Conservation (phyloP, 2,888 invertebrate genomes). For the Branchinecta sandiegonensis region DNA sequence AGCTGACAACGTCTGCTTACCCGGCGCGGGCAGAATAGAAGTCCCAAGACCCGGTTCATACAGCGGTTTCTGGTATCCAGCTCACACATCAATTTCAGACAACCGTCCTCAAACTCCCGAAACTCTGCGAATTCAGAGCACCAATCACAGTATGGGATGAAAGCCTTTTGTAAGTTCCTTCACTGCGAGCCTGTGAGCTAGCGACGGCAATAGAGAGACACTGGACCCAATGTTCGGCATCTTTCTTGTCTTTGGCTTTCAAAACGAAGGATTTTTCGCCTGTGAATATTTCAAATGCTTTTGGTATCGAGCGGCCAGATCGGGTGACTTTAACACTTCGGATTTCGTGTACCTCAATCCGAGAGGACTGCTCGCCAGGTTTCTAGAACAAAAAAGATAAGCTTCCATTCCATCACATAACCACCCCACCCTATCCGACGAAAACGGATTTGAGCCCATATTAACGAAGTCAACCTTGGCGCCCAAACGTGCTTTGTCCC, state of each 20-base stretch:
- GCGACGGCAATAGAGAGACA: constrained; percentile 85
- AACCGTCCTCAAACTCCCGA: background rate
- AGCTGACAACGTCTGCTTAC: too few species aligned
- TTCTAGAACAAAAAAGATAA: constrained; percentile 42
- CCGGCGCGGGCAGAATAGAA: too few species aligned
- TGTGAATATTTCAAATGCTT: constrained; percentile 92
- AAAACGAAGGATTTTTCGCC: constrained; percentile 79
- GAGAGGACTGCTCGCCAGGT: constrained; percentile 44
- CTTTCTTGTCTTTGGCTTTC: constrained; percentile 84
- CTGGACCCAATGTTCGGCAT: constrained; percentile 92
- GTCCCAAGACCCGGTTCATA: too few species aligned
- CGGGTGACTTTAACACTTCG: constrained; percentile 85
- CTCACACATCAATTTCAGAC: background rate
- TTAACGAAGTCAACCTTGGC: background rate
- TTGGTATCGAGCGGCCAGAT: constrained; percentile 79
- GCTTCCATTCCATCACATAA: constrained; percentile 17
- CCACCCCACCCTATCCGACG: background rate
- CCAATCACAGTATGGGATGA: background rate
- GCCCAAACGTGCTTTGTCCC: too few species aligned
- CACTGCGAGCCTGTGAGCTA: constrained; percentile 50
- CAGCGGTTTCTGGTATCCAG: too few species aligned
- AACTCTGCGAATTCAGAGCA: background rate
- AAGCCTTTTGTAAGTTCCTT: constrained; percentile 17
- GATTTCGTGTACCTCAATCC: constrained; percentile 80
- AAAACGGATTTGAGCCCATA: background rate